These are phyloP conservation scores for Phyto melanocephala DNA, from an alignment of 2,888 invertebrate genomes.

Conservation along the genomic window DNA sequence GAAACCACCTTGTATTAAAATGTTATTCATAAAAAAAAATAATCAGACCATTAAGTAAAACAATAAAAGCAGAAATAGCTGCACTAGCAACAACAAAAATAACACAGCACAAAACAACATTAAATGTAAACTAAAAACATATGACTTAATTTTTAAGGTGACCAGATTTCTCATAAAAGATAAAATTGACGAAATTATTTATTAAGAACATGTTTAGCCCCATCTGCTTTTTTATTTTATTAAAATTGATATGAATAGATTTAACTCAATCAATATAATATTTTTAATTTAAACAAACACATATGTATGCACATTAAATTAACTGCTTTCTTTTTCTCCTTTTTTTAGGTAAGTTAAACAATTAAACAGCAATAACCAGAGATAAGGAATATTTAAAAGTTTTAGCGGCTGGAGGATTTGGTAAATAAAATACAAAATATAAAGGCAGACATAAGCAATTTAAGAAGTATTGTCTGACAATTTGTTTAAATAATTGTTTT, in stretches of 20 bases:
- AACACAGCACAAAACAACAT: neutral
- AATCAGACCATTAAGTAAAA: conserved; percentile 45
- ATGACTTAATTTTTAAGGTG: conserved; percentile 29
- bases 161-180: conserved; percentile 7
- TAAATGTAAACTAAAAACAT: neutral
- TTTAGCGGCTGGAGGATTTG: neutral
- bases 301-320: neutral
- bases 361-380: neutral
- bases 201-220: neutral
- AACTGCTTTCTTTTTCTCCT: conserved; percentile 12
- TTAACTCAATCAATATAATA: neutral
- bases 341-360: conserved; percentile 47
- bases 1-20: conserved; percentile 33
- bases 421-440: neutral
- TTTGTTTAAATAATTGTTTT: neutral
- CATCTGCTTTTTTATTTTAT: neutral
- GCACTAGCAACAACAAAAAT: neutral
- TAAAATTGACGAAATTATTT: neutral
- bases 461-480: neutral
- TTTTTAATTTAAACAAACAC: neutral
- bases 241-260: neutral
- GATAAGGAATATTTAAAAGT: neutral
- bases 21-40: conserved; percentile 16
- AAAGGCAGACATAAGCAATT: too few relatives aligned
- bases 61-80: neutral